These are phyloP conservation scores for Chloroceryle amazona DNA, from an alignment of 2,797 vertebrate species.

Conservation along the genomic window DNA sequence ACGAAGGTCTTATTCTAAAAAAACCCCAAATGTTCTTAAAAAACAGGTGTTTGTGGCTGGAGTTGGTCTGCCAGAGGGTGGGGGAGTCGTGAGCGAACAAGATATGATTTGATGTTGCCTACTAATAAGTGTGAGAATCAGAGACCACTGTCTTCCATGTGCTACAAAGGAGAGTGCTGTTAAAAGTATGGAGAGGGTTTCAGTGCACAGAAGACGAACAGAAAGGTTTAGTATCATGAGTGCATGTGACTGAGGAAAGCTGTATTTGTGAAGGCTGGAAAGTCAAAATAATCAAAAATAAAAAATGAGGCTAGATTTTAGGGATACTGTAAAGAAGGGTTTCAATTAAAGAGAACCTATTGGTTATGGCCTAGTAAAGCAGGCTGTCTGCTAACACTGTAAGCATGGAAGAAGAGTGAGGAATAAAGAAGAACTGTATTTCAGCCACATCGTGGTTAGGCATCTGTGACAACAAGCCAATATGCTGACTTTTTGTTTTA, in stretches of 20 bases:
- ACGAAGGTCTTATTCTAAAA: neutral
- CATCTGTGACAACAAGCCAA: neutral
- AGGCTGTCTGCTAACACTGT: neutral
- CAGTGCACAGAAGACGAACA: neutral
- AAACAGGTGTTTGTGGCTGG: neutral
- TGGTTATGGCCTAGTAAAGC: neutral
- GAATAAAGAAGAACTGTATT: neutral
- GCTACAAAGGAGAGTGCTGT: neutral
- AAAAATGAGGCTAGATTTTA: neutral
- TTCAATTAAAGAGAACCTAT: neutral
- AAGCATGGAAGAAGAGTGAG: neutral
- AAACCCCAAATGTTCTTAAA: neutral
- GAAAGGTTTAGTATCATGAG: neutral
- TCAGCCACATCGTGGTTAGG: neutral
- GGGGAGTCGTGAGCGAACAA: neutral
- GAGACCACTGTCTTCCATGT: neutral
- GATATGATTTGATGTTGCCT: neutral
- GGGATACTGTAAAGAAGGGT: neutral
- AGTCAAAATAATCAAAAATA: neutral
- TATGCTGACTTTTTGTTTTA: neutral
- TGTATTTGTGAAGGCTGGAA: neutral
- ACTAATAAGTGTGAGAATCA: neutral
- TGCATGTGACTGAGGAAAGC: neutral
- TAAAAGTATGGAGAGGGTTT: neutral
- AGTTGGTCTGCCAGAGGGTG: neutral